These are phyloP conservation scores for Chionis minor DNA, from an alignment of 2,113 vertebrate genomes.

Conservation along the genomic window DNA sequence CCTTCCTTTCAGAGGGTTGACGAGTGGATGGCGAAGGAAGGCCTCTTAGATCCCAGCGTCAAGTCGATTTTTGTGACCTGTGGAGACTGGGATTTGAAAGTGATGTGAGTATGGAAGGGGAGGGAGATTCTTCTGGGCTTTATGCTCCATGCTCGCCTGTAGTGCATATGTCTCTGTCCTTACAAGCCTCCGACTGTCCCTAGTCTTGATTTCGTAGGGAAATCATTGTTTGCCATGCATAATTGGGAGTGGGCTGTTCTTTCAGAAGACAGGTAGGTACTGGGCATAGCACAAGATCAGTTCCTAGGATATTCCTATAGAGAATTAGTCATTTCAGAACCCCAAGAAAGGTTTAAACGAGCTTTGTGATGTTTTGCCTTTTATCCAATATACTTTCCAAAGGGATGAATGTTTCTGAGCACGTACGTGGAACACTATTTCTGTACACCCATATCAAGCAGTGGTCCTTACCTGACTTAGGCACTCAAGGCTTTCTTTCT, in stretches of 20 bases:
- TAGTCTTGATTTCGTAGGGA: neutral
- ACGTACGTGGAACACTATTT: neutral
- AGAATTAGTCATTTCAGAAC: neutral
- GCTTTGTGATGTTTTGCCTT: neutral
- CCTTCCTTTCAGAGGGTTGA: conserved; percentile 83
- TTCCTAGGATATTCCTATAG: neutral
- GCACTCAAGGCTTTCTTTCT: neutral
- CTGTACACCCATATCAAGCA: neutral
- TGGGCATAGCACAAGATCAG: neutral
- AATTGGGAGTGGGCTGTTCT: neutral
- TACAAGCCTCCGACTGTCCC: neutral
- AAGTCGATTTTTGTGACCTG: conserved; percentile 89
- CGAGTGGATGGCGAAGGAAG: conserved; percentile 87
- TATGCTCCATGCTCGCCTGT: neutral
- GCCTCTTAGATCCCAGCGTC: conserved; percentile 84
- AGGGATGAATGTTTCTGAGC: neutral
- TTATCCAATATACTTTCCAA: neutral
- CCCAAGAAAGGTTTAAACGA: neutral
- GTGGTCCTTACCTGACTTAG: neutral
- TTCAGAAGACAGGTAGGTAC: neutral
- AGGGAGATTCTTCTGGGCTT: conserved; percentile 5
- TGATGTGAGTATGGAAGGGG: conserved; percentile 82
- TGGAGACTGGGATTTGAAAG: conserved; percentile 88
- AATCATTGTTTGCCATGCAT: neutral
- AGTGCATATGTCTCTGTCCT: neutral